These are phyloP conservation scores for Andrena fulva DNA, from an alignment of 2,888 invertebrate species.

Conservation along the genomic window DNA sequence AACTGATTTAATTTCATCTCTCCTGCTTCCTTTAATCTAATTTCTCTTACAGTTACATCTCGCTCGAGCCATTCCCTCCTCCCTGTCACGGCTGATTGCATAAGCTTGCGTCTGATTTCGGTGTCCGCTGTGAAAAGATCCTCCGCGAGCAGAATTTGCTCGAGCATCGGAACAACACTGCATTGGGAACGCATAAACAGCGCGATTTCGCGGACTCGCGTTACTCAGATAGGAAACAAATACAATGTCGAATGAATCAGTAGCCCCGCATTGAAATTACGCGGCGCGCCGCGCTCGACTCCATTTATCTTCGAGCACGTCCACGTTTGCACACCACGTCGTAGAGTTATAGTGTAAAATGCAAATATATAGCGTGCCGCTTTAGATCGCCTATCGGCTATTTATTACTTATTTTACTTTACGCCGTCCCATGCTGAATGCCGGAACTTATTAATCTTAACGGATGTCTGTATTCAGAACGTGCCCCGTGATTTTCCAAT, in stretches of 20 bases:
- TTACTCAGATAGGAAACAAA: constrained; percentile 57
- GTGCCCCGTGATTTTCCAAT: constrained; percentile 27
- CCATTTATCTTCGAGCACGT: constrained; percentile 56
- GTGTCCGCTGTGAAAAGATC: neutral
- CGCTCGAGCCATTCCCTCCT: neutral
- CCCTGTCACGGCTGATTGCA: neutral
- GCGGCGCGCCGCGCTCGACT: constrained; percentile 37
- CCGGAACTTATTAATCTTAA: constrained; percentile 57
- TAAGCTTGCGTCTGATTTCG: neutral
- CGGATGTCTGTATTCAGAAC: constrained; percentile 48
- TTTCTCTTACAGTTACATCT: too few species aligned
- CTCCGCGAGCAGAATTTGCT: neutral
- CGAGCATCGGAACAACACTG: constrained; percentile 28
- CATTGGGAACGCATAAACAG: constrained; percentile 37
- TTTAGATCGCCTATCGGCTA: constrained; percentile 58
- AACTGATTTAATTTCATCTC: neutral
- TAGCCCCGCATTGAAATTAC: constrained; percentile 56
- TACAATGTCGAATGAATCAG: constrained; percentile 55
- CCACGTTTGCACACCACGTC: constrained; percentile 26
- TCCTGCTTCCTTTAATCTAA: too few species aligned
- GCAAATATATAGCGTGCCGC: constrained; percentile 54
- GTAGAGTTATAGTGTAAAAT: constrained; percentile 39
- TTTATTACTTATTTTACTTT: constrained; percentile 52
- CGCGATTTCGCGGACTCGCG: constrained; percentile 42
- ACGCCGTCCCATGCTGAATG: constrained; percentile 26